Base-by-base conservation (phyloP, 1,140 invertebrate species). In the Anastatus disparis region DNA sequence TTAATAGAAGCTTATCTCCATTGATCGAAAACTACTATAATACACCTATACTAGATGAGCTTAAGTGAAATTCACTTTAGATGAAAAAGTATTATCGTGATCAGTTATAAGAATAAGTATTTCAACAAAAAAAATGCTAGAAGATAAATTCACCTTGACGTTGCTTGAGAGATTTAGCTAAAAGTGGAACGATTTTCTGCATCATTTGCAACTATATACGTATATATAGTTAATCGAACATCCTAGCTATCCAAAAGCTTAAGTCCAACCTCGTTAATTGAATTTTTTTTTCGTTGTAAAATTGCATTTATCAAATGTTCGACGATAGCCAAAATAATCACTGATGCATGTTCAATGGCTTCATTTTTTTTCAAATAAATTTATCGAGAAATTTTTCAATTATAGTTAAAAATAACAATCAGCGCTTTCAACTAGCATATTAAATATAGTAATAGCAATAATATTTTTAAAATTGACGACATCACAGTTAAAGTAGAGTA, bases 151-250 rank as follows among this genome's bases (percentile, higher is more conserved):
- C 29, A n/a, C n/a, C 0, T 2, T 27, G n/a, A 10, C 13, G n/a
- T n/a, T 31, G n/a, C 3, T n/a, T 6, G 44, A 68, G 42, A 10
- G 42, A 59, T 50, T 29, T 48, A 17, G 44, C 44, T n/a, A 48
- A 59, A 68, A 68, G 65, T 68, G 50, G 65, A 29, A n/a, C 65
- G 65, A 58, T 68, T 68, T 68, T 68, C 65, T 44, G 22, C 55
- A 50, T 68, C 65, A 68, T 58, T 59, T 58, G 53, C 65, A 58
- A 59, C n/a, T n/a, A n/a, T n/a, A n/a, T n/a, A n/a, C n/a, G n/a
- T 17, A 15, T 46, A 35, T 44, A 56, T 46, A 68, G 13, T 48
- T 44, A 59, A 48, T 68, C 65, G 52, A 68, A 50, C 27, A 20
- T 52, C 27, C 48, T 52, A 22, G 20, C 31, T n/a, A n/a, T n/a